These are phyloP conservation scores for Drosophila ambigua DNA, from an alignment of 1,140 invertebrate genomes.

Conservation along the genomic window DNA sequence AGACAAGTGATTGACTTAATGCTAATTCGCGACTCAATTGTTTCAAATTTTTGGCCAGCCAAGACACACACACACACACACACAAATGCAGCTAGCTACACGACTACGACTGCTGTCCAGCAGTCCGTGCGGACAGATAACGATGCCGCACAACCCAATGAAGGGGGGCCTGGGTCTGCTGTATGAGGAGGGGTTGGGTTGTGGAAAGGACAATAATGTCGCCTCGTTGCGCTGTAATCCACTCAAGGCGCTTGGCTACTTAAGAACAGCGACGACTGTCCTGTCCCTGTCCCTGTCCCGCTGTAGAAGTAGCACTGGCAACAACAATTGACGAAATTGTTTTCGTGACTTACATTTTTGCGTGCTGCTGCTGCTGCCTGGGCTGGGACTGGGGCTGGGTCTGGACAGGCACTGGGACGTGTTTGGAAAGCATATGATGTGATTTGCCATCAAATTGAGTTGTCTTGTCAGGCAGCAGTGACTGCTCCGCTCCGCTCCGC, in stretches of 20 bases:
- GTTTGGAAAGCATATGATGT: constrained; percentile 84
- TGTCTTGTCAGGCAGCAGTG: constrained; percentile 43
- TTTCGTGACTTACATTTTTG: constrained; percentile 84
- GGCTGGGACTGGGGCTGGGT: not conserved
- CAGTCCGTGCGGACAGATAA: not conserved
- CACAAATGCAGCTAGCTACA: constrained; percentile 37
- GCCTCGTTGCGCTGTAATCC: constrained; percentile 72
- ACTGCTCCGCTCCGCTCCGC: not conserved
- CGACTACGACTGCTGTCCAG: constrained; percentile 1
- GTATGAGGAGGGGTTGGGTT: not conserved
- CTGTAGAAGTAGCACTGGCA: constrained; percentile 27
- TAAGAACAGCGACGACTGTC: constrained; percentile 31
- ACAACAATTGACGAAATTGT: constrained; percentile 84
- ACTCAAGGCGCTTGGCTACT: constrained; percentile 56
- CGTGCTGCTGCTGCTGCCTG: constrained; percentile 46
- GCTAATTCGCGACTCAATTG: constrained; percentile 62
- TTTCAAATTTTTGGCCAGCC: constrained; percentile 53
- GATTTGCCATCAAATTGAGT: constrained; percentile 83
- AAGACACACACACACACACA: not conserved
- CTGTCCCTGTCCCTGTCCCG: constrained; percentile 23
- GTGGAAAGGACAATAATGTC: constrained; percentile 54
- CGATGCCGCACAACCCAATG: not conserved
- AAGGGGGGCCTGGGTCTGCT: not conserved
- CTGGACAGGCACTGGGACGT: constrained; percentile 52
- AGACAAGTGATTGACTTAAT: constrained; percentile 61